Percentiles rank a stretch among this genome's conserved stretches.
Evolutionary conservation across 2,113 vertebrate genomes (phyloP).

Genomic region (Heterotilapia buettikoferi): DNA sequence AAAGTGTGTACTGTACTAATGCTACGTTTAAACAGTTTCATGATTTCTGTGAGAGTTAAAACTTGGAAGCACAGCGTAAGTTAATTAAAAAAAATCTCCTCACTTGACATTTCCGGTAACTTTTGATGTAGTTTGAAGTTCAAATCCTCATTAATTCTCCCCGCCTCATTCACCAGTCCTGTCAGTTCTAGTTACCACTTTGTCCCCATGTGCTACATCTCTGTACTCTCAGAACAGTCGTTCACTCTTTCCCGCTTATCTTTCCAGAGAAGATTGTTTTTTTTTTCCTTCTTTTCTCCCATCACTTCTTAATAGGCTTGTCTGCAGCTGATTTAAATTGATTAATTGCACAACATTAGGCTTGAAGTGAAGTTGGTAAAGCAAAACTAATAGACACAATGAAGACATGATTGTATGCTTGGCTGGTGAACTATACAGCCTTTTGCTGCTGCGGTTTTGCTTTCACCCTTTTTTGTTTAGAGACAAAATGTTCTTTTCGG

Average conservation of each 20-base stretch:
- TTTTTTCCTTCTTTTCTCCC: accelerated
- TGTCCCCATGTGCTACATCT: slow-evolving; percentile 3
- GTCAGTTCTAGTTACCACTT: slow-evolving; percentile 8
- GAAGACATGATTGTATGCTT: not conserved
- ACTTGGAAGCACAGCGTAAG: not conserved
- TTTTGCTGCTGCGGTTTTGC: not conserved
- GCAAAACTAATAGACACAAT: slow-evolving; percentile 6
- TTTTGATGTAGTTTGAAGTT: not conserved
- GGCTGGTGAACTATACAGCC: not conserved
- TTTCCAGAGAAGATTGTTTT: not conserved
- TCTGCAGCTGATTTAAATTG: slow-evolving; percentile 15
- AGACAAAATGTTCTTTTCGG: not conserved
- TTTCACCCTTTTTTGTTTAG: not conserved
- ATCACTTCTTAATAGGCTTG: slow-evolving; percentile 19
- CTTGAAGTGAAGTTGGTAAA: not conserved
- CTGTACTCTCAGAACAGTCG: not conserved
- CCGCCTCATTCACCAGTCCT: not conserved
- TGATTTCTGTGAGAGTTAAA: not conserved
- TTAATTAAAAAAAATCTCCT: slow-evolving; percentile 17
- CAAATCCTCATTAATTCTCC: slow-evolving; percentile 28
- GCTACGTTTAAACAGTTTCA: not conserved
- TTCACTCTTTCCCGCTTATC: slow-evolving; percentile 22
- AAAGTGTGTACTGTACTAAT: not conserved
- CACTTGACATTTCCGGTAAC: not conserved
- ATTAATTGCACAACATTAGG: slow-evolving; percentile 35